phyloP scores from a whole-genome alignment of 2,888 invertebrate genomes.

The Melipona bicolor region DNA sequence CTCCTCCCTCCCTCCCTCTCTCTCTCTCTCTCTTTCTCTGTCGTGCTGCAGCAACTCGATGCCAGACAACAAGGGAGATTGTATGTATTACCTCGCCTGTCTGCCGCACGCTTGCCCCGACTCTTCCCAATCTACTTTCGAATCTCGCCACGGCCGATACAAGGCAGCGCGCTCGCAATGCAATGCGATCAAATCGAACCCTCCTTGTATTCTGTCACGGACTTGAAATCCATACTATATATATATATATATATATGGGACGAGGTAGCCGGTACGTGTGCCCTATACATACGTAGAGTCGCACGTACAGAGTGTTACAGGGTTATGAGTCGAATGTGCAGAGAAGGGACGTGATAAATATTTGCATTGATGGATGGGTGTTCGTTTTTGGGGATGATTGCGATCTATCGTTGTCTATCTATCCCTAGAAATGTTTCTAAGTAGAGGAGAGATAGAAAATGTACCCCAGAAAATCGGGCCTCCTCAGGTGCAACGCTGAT shows the following conservation, averaged over 20 bases:
- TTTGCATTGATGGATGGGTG: not conserved
- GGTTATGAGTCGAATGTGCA: not conserved
- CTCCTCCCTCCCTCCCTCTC: conserved; percentile 6
- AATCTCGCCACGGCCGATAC: conserved; percentile 74
- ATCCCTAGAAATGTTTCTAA: too few species aligned
- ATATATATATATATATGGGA: too few species aligned
- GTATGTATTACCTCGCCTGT: conserved; percentile 78
- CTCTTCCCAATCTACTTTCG: conserved; percentile 76
- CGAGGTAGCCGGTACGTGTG: too few species aligned
- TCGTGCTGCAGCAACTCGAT: conserved; percentile 58
- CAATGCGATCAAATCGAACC: conserved; percentile 73
- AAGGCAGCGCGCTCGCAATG: conserved; percentile 67
- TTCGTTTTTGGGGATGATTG: not conserved
- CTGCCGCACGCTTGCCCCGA: conserved; percentile 75
- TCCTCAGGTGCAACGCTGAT: too few species aligned
- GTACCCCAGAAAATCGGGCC: too few species aligned
- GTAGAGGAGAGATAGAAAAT: too few species aligned
- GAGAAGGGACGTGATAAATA: not conserved
- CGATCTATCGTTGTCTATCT: too few species aligned
- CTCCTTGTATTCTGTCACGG: conserved; percentile 63
- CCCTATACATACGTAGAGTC: not conserved
- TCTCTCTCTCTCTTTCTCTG: conserved; percentile 16
- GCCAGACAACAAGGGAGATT: conserved; percentile 78
- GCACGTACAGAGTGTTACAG: not conserved
- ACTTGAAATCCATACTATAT: conserved; percentile 46